phyloP scores from a whole-genome alignment of 2,797 vertebrate genomes.

The Phrynocephalus vlangalii region DNA sequence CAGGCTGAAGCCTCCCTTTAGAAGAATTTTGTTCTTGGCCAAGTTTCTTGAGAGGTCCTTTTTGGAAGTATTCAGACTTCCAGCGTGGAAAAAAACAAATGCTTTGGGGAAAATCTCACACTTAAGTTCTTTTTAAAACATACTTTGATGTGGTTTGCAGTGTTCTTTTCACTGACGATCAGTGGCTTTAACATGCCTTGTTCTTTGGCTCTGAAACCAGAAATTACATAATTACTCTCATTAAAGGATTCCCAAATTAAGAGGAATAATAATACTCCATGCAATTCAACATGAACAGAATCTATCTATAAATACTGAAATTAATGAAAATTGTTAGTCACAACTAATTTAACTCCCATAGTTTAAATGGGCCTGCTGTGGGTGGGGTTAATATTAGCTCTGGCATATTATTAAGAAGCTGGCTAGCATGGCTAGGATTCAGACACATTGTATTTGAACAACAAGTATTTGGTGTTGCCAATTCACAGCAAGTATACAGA shows the following conservation, averaged over 20 bases:
- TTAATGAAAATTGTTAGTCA: too few relatives aligned
- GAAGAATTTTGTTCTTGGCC: conserved; percentile 28
- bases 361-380: too few relatives aligned
- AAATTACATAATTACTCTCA: not conserved
- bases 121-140: conserved; percentile 29
- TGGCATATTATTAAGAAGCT: too few relatives aligned
- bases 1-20: not conserved
- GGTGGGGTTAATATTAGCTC: too few relatives aligned
- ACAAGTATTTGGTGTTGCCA: too few relatives aligned
- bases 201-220: not conserved
- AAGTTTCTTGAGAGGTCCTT: not conserved
- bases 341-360: too few relatives aligned
- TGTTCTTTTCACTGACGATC: not conserved
- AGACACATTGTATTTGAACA: too few relatives aligned
- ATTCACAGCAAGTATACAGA: too few relatives aligned
- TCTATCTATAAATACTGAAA: too few relatives aligned
- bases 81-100: not conserved
- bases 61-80: not conserved
- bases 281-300: too few relatives aligned
- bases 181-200: conserved; percentile 1
- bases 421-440: too few relatives aligned
- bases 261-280: not conserved
- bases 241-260: not conserved
- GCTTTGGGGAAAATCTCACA: not conserved
- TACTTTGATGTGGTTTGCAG: conserved; percentile 6